Evolutionary conservation across 2,113 vertebrate genomes (phyloP), one percentile per base, ranked within the genome.

Genomic region (Empidonax alnorum): DNA sequence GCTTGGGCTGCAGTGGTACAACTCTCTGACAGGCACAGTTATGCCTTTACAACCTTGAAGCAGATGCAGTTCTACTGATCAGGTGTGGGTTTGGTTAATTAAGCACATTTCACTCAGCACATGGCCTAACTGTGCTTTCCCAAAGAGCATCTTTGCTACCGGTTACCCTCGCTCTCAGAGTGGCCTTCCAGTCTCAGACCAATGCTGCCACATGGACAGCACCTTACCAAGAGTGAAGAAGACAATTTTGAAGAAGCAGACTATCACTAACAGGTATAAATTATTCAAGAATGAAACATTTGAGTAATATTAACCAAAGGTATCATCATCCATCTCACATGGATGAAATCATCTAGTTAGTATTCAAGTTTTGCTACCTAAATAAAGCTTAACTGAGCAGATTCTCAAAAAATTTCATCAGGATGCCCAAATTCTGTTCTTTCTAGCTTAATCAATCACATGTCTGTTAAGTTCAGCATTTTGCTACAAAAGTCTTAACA

Each of bases 361-460:
- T 93, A 97, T 98, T 98, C 95, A 97, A 83, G 92, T 86, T 68
- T 97, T 96, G 73, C 78, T 97, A 94, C 84, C 95, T 96, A 98
- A 97, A 97, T 97, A 98, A 98, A 97, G n/a, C n/a, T 84, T 97
- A 97, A 97, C 84, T 41, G 71, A 96, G 93, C 41, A 97, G 93
- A 85, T 56, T 37, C 75, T 76, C 52, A 89, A 78, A 95, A 97
- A 96, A 84, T 97, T 96, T 97, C 96, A 96, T 93, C 88, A 95
- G 87, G 49, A 89, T 96, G 87, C 76, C 95, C 93, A 96, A 97
- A 97, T 97, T 97, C 90, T 97, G 50, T 69, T 97, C 52, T 65
- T 95, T 96, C 92, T 86, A 94, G 79, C 69, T 98, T 97, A 97
- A 97, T 98, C 97, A 97, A 97, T 98, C 94, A 97, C 84, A 89